A percentile compares a stretch with the other conserved stretches of the same genome.
Conservation (phyloP, 2,797 vertebrate species). For the Spinus olivaceus region DNA sequence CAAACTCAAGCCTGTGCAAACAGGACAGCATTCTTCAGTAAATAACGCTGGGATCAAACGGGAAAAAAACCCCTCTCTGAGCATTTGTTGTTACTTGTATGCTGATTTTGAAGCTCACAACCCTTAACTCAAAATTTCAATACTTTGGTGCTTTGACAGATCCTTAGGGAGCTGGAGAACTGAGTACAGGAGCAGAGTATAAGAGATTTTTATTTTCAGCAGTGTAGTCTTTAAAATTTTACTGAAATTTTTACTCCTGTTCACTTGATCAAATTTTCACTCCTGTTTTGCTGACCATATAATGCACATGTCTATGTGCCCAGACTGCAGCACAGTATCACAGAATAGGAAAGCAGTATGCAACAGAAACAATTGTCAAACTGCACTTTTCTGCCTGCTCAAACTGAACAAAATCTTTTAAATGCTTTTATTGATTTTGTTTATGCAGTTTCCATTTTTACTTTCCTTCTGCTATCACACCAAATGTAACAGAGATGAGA, state of each 20-base stretch:
- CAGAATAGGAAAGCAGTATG: neutral
- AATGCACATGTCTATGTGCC: neutral
- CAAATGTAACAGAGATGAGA: neutral
- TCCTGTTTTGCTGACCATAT: neutral
- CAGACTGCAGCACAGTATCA: neutral
- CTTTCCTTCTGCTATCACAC: neutral
- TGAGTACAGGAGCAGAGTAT: neutral
- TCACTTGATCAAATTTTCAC: neutral
- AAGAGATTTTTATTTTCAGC: neutral
- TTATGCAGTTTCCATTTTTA: neutral
- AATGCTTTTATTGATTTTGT: neutral
- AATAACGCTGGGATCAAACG: neutral
- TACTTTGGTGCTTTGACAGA: neutral
- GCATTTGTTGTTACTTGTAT: neutral
- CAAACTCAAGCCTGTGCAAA: neutral
- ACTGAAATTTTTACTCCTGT: neutral
- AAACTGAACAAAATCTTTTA: neutral
- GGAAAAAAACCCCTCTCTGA: neutral
- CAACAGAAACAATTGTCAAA: neutral
- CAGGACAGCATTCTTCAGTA: neutral
- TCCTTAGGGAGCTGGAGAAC: neutral
- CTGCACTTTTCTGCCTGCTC: neutral
- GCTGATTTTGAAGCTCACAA: neutral
- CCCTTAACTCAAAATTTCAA: neutral
- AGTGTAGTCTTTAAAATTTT: neutral